Evolutionary conservation across 1,140 invertebrate species (phyloP), one percentile per base, ranked within the genome.

Genomic region (Coboldia fuscipes): DNA sequence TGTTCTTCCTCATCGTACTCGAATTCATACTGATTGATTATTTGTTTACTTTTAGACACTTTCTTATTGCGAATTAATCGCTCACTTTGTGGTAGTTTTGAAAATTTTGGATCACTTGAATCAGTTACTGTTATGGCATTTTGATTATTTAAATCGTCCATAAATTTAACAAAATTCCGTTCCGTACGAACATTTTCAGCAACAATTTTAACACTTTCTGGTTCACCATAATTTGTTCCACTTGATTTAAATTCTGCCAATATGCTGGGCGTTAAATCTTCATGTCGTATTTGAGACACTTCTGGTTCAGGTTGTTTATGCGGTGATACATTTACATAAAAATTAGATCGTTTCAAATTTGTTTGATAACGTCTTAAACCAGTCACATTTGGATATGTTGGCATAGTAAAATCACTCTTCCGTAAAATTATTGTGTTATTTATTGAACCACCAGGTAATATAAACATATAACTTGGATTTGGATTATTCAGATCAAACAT

Each of bases 301-400:
- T 20, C 8, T 7, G 16, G 10, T 12, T 31, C 20, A 37, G 24
- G 23, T 35, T 42, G 23, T 38, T 36, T 33, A 42, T 45, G 8
- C 3, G 22, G 15, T 18, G 17, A 24, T 17, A 29, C n/a, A 20
- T 27, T 22, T 33, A 5, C 9, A 28, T 14, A 30, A n/a, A 13
- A 29, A n/a, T 13, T 29, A 5, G 6, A n/a, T 5, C 5, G 5
- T 10, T 29, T 29, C 9, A 6, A 6, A 15, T 29, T 13, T 18
- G 3, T 30, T 10, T 17, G 14, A 10, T 20, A 19, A 2, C 8
- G 10, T 21, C 29, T 3, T 22, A 20, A 7, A 16, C 28, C 18
- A 24, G 37, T 48, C 13, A 51, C 24, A 42, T 54, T 54, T 8
- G 51, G 51, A 32, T 51, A 54, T 21, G 44, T 43, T 22, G 51